phyloP scores from a whole-genome alignment of 92 coral and sea anemone genomes.

The Zoanthus sociatus region DNA sequence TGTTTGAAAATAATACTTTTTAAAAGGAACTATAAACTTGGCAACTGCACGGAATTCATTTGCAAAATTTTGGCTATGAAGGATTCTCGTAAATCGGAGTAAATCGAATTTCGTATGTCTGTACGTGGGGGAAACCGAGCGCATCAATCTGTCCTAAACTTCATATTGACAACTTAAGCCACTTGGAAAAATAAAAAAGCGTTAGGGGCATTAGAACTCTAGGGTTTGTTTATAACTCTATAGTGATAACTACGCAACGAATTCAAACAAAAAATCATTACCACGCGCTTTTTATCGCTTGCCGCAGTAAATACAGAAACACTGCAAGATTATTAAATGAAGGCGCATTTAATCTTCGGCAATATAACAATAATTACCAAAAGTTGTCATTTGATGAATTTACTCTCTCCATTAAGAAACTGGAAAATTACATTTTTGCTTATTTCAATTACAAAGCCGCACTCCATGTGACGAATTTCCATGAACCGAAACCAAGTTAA shows the following conservation, averaged over 20 bases:
- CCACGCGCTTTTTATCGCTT: background rate
- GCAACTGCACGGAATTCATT: background rate
- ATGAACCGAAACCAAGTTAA: background rate
- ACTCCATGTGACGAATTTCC: background rate
- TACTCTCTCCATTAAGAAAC: background rate
- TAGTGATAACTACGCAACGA: conserved; percentile 32
- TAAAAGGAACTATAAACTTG: background rate
- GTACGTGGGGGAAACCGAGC: no score
- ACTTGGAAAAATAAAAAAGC: background rate
- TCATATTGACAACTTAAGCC: background rate
- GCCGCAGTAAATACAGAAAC: background rate
- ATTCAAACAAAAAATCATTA: background rate
- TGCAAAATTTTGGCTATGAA: background rate
- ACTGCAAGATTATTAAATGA: background rate
- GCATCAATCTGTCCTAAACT: background rate
- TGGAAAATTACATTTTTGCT: background rate
- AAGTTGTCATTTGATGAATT: conserved; percentile 1
- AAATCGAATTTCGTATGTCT: no score
- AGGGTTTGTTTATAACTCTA: conserved; percentile 9
- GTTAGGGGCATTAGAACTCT: background rate
- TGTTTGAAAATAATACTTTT: background rate
- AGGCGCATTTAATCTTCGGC: background rate
- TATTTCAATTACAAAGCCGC: background rate
- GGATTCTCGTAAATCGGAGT: no score
- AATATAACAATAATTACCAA: background rate